These are phyloP conservation scores for Pogonognathellus flavescens DNA, from an alignment of 1,140 invertebrate species.

Conservation along the genomic window DNA sequence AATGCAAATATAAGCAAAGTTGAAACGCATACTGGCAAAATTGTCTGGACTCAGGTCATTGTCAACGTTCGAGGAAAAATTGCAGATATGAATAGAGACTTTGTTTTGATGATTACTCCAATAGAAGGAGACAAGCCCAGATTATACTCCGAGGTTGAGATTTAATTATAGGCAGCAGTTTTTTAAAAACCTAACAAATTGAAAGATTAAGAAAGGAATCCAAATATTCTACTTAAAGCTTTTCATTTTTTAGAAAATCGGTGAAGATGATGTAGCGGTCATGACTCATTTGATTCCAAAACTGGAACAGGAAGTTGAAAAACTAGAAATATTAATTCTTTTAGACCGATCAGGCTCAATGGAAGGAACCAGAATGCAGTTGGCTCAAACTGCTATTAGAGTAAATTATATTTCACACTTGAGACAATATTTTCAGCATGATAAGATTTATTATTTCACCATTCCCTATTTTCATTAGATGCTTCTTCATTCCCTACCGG, in stretches of 20 bases:
- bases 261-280: slow-evolving; percentile 27
- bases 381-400: slow-evolving; percentile 67
- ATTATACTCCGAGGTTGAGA: slow-evolving; percentile 50
- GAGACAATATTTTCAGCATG: too few relatives aligned
- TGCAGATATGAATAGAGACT: slow-evolving; percentile 66
- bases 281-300: slow-evolving; percentile 66
- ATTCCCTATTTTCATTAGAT: slow-evolving; percentile 45
- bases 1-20: slow-evolving; percentile 52
- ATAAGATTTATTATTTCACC: too few relatives aligned
- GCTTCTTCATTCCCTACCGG: slow-evolving; percentile 66
- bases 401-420: too few relatives aligned
- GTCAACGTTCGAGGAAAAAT: slow-evolving; percentile 39
- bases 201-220: background rate
- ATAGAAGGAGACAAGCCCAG: slow-evolving; percentile 59
- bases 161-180: background rate
- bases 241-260: slow-evolving; percentile 28
- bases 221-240: too few relatives aligned
- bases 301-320: slow-evolving; percentile 64
- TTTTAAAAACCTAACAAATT: background rate
- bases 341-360: slow-evolving; percentile 69
- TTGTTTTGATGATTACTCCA: slow-evolving; percentile 60
- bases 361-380: slow-evolving; percentile 65
- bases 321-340: slow-evolving; percentile 68
- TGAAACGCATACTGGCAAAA: slow-evolving; percentile 43
- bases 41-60: slow-evolving; percentile 37